Percentiles rank a stretch among this genome's conserved stretches.
Evolutionary conservation across 2,888 invertebrate genomes (phyloP).

Genomic region (Apamea crenata): DNA sequence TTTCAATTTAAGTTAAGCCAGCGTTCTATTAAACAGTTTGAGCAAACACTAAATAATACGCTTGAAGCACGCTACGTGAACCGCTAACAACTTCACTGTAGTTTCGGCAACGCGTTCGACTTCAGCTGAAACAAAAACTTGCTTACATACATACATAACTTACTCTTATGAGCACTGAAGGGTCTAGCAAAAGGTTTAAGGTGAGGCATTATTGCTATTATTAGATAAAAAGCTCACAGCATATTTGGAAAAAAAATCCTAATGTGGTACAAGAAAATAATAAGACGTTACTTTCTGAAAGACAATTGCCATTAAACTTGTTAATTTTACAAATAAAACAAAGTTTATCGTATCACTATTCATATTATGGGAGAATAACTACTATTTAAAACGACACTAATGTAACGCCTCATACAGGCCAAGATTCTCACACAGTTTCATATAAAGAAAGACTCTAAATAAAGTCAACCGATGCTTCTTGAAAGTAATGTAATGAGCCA

Average conservation of each 20-base stretch:
- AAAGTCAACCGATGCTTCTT: constrained; percentile 80
- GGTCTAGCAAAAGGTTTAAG: background rate
- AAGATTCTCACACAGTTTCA: constrained; percentile 62
- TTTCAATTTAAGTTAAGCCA: constrained; percentile 83
- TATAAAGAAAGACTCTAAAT: constrained; percentile 78
- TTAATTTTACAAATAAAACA: background rate
- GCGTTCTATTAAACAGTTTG: constrained; percentile 78
- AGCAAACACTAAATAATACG: constrained; percentile 82
- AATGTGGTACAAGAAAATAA: background rate
- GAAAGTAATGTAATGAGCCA: constrained; percentile 84
- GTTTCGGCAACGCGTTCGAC: constrained; percentile 71
- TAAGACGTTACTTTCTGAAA: background rate
- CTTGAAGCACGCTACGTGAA: constrained; percentile 76
- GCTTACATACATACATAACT: constrained; percentile 46
- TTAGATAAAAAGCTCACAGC: background rate
- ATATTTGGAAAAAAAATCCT: background rate
- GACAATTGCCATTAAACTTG: background rate
- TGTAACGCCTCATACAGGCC: constrained; percentile 36
- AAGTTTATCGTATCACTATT: background rate
- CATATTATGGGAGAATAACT: constrained; percentile 10
- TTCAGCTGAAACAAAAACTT: constrained; percentile 66
- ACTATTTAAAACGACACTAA: constrained; percentile 19
- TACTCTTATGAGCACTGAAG: constrained; percentile 29
- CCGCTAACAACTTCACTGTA: constrained; percentile 72
- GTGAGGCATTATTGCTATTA: background rate